phyloP scores from a whole-genome alignment of 2,113 vertebrate species.

The Neolamprologus kungweensis region DNA sequence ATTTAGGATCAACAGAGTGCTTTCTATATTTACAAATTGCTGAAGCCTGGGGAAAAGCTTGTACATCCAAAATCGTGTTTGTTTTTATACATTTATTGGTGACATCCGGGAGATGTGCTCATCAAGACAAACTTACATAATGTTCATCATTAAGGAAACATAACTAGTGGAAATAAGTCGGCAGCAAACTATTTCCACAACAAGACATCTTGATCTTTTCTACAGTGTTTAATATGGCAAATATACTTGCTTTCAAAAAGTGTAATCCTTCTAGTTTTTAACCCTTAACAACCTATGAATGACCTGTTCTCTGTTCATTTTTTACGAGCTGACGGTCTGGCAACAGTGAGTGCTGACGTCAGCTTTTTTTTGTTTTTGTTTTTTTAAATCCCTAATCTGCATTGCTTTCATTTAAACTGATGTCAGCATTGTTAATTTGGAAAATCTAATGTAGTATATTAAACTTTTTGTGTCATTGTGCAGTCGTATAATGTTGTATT shows the following conservation, averaged over 20 bases:
- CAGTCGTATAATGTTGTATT: not conserved
- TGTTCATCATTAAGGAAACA: not conserved
- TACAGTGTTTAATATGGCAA: not conserved
- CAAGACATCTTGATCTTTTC: not conserved
- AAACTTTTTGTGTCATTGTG: not conserved
- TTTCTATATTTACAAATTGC: not conserved
- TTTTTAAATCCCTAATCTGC: not conserved
- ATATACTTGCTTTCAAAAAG: not conserved
- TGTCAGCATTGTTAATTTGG: not conserved
- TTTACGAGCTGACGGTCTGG: not conserved
- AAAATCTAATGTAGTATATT: not conserved
- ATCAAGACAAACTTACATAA: not conserved
- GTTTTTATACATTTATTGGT: not conserved
- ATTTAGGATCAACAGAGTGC: not conserved
- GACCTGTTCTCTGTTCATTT: not conserved
- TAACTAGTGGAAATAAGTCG: not conserved
- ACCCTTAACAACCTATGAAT: not conserved
- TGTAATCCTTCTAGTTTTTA: not conserved
- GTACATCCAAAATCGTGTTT: not conserved
- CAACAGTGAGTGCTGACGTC: not conserved
- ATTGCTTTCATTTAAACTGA: not conserved
- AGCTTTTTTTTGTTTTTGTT: not conserved
- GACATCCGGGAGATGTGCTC: not conserved
- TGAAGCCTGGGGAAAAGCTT: not conserved
- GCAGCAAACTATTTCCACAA: not conserved